Evolutionary conservation across 1,140 invertebrate species (phyloP), one percentile per base, ranked within the genome.

Genomic region (Drosophila novamexicana): DNA sequence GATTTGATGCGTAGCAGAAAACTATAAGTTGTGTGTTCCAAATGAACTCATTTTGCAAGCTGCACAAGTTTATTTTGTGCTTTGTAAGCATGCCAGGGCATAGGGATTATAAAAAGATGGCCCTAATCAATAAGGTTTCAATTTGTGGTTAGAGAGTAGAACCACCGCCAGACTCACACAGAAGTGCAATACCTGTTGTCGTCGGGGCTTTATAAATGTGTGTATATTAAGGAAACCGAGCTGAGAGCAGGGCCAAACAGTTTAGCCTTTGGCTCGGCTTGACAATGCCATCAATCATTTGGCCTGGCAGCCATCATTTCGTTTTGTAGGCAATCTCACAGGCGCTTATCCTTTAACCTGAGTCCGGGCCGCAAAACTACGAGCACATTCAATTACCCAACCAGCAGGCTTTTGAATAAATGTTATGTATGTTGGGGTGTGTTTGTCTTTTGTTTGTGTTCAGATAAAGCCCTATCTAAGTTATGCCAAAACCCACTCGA

Each of bases 201-300:
- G 69, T 22, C 5, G 22, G 22, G 50, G 47, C 63, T 52, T 58
- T 71, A 76, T 72, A 84, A 85, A 83, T 85, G 73, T 75, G 45
- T 56, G 32, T 37, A 42, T 54, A 56, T 74, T 74, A 75, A 34
- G 39, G 58, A 63, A 12, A 63, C 68, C 47, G 16, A 29, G 29
- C 64, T 16, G 40, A 6, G 52, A 56, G 75, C 49, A 63, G 59
- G 72, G 66, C n/a, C 49, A 67, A 79, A 68, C 83, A 89, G 74
- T 89, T 80, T 89, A 77, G 73, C 84, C 80, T 79, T 68, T 73
- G 58, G 44, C 53, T 37, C 37, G 34, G 16, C 65, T 52, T 74
- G 65, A 74, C 71, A 74, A 74, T 69, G 71, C 57, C 65, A 74
- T 74, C 73, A 75, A 75, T 75, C 75, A 53, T 61, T 75, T 52